Evolutionary conservation across 1,140 invertebrate genomes (phyloP).

Genomic region (Ostrea edulis): DNA sequence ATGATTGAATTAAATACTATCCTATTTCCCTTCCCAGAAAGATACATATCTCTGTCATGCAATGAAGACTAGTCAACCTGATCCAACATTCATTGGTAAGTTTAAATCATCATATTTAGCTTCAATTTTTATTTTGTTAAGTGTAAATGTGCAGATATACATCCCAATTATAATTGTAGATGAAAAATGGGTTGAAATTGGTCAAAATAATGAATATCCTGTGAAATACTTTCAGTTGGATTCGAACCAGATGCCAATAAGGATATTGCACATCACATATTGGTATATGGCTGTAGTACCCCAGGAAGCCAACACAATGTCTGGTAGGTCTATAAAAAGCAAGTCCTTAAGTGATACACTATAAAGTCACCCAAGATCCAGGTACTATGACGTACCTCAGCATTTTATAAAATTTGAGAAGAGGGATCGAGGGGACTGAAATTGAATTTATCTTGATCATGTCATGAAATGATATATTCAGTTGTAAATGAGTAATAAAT

Average conservation of each 20-base stretch:
- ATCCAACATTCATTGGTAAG: conserved; percentile 67
- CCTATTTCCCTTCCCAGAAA: conserved; percentile 58
- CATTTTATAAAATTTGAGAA: no score
- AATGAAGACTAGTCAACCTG: conserved; percentile 61
- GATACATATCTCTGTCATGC: conserved; percentile 72
- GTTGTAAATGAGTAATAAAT: no score
- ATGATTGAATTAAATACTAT: neutral
- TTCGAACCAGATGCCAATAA: conserved; percentile 96
- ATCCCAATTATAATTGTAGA: neutral
- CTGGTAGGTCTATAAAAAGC: neutral
- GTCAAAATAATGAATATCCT: neutral
- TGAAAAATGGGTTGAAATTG: neutral
- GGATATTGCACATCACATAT: conserved; percentile 95
- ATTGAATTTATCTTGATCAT: no score
- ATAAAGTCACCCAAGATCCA: no score
- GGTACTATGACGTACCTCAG: no score
- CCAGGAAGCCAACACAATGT: conserved; percentile 88
- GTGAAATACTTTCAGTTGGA: conserved; percentile 84
- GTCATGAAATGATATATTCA: no score
- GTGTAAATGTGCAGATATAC: no score
- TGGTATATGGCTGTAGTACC: conserved; percentile 93
- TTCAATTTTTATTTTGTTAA: no score
- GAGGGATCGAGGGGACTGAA: no score
- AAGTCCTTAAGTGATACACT: no score
- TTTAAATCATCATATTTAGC: neutral